Evolutionary conservation across 2,888 invertebrate genomes (phyloP).

Genomic region (Creontiades dilutus): DNA sequence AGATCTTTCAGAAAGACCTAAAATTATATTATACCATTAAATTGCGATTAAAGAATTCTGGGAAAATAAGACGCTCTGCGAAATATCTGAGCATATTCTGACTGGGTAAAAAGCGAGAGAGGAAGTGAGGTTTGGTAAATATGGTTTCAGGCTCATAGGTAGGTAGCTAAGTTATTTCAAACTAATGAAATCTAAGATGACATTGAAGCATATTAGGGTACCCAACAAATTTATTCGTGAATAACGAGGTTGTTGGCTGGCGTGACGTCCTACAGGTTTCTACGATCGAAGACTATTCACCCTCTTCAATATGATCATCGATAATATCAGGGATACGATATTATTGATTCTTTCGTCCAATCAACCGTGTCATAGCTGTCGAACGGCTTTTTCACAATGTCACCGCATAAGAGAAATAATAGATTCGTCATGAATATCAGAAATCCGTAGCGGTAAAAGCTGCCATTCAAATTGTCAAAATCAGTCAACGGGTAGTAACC

Average conservation of each 20-base stretch:
- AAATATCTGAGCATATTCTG: too few species aligned
- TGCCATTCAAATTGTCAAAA: background rate
- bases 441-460: constrained; percentile 5
- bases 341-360: constrained; percentile 30
- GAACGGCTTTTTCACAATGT: background rate
- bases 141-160: background rate
- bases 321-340: constrained; percentile 23
- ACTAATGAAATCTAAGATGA: background rate
- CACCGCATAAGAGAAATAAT: constrained; percentile 4
- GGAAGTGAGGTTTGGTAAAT: background rate
- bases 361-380: background rate
- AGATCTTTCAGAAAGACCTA: too few species aligned
- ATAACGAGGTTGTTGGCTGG: background rate
- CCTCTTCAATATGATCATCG: background rate
- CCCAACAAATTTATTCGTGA: too few species aligned
- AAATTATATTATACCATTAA: too few species aligned
- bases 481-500: background rate
- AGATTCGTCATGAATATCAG: constrained; percentile 11
- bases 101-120: too few species aligned
- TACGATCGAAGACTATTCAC: background rate
- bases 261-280: background rate
- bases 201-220: background rate
- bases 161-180: background rate
- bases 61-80: too few species aligned
- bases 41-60: too few species aligned